These are phyloP conservation scores for Ennomos fuscantarius DNA, from an alignment of 2,888 invertebrate genomes.

Conservation along the genomic window DNA sequence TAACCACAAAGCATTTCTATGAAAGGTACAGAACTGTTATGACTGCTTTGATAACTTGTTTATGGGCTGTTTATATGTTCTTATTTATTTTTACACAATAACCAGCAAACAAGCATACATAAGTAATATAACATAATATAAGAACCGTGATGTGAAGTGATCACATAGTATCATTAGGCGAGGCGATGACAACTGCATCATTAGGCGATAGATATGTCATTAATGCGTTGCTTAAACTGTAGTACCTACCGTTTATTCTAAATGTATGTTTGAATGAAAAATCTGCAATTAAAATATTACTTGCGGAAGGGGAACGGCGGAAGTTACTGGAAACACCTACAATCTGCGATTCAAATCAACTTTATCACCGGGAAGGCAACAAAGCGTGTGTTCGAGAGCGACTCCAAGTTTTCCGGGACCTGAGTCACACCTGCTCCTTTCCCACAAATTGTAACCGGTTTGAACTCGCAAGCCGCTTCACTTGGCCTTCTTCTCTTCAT, in stretches of 20 bases:
- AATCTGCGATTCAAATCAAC: slow-evolving; percentile 83
- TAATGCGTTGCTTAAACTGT: no score
- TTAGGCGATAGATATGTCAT: no score
- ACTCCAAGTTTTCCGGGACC: slow-evolving; percentile 69
- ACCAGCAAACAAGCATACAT: no score
- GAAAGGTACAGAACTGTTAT: no score
- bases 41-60: no score
- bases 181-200: no score
- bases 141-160: no score
- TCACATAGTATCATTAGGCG: no score
- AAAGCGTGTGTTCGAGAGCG: slow-evolving; percentile 70
- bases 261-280: neutral
- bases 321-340: slow-evolving; percentile 63
- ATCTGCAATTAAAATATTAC: slow-evolving; percentile 30
- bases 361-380: slow-evolving; percentile 81
- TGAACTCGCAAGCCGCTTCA: slow-evolving; percentile 72
- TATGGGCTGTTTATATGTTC: no score
- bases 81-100: no score
- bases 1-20: no score
- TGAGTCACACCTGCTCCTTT: slow-evolving; percentile 77
- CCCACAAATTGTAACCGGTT: slow-evolving; percentile 82
- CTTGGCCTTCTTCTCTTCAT: slow-evolving; percentile 77
- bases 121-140: no score
- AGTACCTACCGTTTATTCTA: neutral
- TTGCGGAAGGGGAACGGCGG: slow-evolving; percentile 34